These are phyloP conservation scores for Ptychobarbus kaznakovi DNA, from an alignment of 2,797 vertebrate species.

Conservation along the genomic window DNA sequence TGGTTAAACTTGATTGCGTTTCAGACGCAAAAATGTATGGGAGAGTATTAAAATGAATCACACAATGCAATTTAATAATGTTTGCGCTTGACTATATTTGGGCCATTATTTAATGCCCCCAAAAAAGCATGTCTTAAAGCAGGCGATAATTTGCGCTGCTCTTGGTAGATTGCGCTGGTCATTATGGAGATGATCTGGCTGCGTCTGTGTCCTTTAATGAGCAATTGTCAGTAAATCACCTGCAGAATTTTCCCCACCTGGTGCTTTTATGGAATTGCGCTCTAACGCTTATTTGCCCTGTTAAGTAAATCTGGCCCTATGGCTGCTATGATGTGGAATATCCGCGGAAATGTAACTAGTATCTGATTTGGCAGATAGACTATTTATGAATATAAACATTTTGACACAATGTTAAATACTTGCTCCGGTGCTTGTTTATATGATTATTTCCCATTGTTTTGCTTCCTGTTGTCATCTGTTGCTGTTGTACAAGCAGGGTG, in stretches of 20 bases:
- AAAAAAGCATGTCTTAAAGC: too few species aligned
- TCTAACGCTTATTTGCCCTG: neutral
- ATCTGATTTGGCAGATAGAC: too few species aligned
- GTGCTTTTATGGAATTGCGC: neutral
- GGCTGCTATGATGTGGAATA: neutral
- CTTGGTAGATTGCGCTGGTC: neutral
- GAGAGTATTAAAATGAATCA: neutral
- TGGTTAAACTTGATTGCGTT: neutral
- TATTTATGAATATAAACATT: too few species aligned
- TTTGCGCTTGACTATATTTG: too few species aligned
- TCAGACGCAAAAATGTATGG: neutral
- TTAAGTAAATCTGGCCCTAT: neutral
- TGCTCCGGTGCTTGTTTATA: neutral
- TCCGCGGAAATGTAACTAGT: too few species aligned
- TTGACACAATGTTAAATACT: too few species aligned
- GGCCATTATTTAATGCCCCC: too few species aligned
- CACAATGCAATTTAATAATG: too few species aligned
- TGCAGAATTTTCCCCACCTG: neutral
- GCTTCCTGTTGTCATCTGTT: too few species aligned
- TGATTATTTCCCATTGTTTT: neutral
- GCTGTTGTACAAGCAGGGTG: too few species aligned
- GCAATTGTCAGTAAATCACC: neutral
- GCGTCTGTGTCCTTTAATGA: neutral
- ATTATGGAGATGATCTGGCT: neutral
- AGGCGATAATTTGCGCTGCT: neutral